Evolutionary conservation across 2,888 invertebrate species (phyloP), one percentile per base, ranked within the genome.

Genomic region (Drosophila kuntzei): DNA sequence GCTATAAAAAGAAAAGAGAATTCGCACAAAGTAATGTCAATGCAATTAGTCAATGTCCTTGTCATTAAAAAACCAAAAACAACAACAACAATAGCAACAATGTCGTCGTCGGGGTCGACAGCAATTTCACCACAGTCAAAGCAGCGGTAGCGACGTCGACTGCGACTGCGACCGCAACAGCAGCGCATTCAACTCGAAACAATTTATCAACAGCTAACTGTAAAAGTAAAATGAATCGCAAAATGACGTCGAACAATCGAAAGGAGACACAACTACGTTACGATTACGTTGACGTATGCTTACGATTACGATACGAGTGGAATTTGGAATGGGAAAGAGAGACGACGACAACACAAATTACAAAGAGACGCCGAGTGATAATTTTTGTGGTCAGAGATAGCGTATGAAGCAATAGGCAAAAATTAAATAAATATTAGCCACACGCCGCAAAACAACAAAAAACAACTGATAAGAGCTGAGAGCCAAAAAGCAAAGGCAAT

Each of bases 31-130:
- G 81, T 88, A 89, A 87, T 89, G 79, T 89, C 89, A 87, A 84
- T 89, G 89, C 80, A 90, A 89, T 86, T 89, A 87, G 83, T 89
- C 81, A 89, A 80, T 85, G 86, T 87, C 86, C 86, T 87, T 87
- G 86, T 83, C 83, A 87, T 80, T 78, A 62, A 68, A 71, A 60
- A 57, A 58, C 59, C n/a, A n/a, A 46, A 32, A 53, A 51, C 29
- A 54, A 44, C 47, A 64, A 41, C 25, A 68, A 47, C 49, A 43
- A 43, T 37, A 46, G 25, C 41, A 34, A 51, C 32, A 37, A 29
- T 27, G 29, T 36, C 43, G 50, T 16, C 43, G 49, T 12, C 60
- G 71, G 76, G 65, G 76, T 71, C 72, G 53, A 57, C 63, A 67
- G 68, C 60, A 76, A 76, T 76, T 76, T 76, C 73, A 64, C 69